These are phyloP conservation scores for Cynopterus brachyotis DNA, from an alignment of 2,113 vertebrate genomes.

Conservation along the genomic window DNA sequence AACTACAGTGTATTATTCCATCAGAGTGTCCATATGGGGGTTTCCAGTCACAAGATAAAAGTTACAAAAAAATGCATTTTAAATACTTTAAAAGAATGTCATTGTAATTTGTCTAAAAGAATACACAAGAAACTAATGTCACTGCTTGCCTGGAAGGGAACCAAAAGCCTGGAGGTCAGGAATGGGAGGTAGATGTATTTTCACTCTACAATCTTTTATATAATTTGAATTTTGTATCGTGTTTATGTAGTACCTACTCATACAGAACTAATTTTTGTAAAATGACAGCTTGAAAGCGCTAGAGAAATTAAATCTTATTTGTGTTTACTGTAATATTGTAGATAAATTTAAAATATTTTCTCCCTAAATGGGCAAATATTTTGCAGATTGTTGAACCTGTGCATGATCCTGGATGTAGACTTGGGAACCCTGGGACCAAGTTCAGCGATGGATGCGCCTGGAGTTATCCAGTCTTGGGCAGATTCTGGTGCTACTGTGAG, in stretches of 20 bases:
- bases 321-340: not conserved
- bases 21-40: not conserved
- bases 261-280: not conserved
- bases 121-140: not conserved
- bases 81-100: not conserved
- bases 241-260: not conserved
- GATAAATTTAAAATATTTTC: not conserved
- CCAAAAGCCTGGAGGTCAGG: not conserved
- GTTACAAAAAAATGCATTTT: not conserved
- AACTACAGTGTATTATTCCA: not conserved
- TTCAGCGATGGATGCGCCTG: rapidly evolving
- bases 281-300: not conserved
- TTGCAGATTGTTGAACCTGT: not conserved
- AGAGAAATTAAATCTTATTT: not conserved
- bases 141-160: not conserved
- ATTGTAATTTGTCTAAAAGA: not conserved
- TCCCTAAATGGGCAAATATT: not conserved
- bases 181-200: not conserved
- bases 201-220: too few relatives aligned
- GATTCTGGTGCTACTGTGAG: not conserved
- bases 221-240: not conserved
- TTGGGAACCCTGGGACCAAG: rapidly evolving
- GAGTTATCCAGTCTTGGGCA: not conserved
- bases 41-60: not conserved
- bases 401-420: not conserved